Evolutionary conservation across 2,113 vertebrate species (phyloP).

Genomic region (Vulpes lagopus): DNA sequence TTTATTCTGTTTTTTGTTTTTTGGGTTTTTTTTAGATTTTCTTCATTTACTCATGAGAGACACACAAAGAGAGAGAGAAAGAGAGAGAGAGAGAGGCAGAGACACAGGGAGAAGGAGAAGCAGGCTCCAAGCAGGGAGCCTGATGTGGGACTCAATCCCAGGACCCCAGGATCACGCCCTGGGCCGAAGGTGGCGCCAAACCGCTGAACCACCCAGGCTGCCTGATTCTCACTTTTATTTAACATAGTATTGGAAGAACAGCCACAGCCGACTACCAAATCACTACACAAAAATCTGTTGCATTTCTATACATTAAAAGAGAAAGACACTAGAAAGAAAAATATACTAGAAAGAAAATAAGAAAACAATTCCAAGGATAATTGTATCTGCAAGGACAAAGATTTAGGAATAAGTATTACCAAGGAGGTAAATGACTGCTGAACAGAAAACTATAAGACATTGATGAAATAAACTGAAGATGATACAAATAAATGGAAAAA

Average conservation of each 20-base stretch:
- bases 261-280: neutral
- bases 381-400: neutral
- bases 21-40: too few species aligned
- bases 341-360: neutral
- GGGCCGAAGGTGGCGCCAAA: too few species aligned
- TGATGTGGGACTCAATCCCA: too few species aligned
- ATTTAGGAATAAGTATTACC: neutral
- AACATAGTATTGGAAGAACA: neutral
- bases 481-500: neutral
- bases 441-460: neutral
- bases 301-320: neutral
- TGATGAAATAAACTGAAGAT: neutral
- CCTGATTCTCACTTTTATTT: neutral
- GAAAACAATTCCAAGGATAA: neutral
- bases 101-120: too few species aligned
- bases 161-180: too few species aligned
- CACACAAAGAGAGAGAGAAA: too few species aligned
- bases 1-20: neutral
- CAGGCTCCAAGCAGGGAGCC: too few species aligned
- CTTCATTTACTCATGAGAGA: too few species aligned
- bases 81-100: too few species aligned
- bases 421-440: neutral
- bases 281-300: neutral
- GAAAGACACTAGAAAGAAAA: too few species aligned
- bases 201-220: too few species aligned